Conservation (phyloP, 2,113 vertebrate genomes). For the Alexandromys fortis region DNA sequence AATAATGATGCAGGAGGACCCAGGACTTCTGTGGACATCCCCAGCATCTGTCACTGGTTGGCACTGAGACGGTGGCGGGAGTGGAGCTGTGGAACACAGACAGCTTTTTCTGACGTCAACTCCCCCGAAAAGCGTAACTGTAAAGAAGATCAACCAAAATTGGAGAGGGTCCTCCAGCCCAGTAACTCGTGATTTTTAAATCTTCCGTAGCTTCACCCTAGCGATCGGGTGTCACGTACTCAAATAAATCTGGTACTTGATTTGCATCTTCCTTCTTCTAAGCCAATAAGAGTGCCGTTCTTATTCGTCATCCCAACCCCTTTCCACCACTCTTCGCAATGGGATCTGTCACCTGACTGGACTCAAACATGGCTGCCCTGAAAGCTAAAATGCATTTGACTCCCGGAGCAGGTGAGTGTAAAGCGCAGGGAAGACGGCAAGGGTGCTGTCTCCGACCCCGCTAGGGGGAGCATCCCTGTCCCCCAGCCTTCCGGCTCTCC, state of each 20-base stretch:
- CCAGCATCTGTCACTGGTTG: not conserved
- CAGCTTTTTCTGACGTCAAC: not conserved
- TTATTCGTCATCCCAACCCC: not conserved
- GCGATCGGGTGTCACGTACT: not conserved
- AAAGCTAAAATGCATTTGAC: not conserved
- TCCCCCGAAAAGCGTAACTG: not conserved
- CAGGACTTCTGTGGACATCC: not conserved
- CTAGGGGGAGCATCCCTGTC: not conserved
- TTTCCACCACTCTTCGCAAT: not conserved
- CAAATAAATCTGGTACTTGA: slow-evolving; percentile 70
- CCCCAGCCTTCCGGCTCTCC: not conserved
- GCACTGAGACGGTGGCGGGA: not conserved
- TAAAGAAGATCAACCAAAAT: not conserved
- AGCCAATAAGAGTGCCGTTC: slow-evolving; percentile 73
- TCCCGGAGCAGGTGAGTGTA: slow-evolving; percentile 64
- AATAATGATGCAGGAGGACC: not conserved
- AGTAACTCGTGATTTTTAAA: not conserved
- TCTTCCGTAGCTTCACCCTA: not conserved
- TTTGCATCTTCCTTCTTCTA: slow-evolving; percentile 53
- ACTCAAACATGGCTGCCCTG: slow-evolving; percentile 76
- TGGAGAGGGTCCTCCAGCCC: no score
- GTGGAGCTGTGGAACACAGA: not conserved
- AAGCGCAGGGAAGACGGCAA: not conserved
- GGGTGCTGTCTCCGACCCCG: not conserved
- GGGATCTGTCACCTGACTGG: slow-evolving; percentile 71